A percentile compares a stretch with the other conserved stretches of the same genome.
phyloP scores from a whole-genome alignment of 2,888 invertebrate species.

The Zygaena filipendulae region DNA sequence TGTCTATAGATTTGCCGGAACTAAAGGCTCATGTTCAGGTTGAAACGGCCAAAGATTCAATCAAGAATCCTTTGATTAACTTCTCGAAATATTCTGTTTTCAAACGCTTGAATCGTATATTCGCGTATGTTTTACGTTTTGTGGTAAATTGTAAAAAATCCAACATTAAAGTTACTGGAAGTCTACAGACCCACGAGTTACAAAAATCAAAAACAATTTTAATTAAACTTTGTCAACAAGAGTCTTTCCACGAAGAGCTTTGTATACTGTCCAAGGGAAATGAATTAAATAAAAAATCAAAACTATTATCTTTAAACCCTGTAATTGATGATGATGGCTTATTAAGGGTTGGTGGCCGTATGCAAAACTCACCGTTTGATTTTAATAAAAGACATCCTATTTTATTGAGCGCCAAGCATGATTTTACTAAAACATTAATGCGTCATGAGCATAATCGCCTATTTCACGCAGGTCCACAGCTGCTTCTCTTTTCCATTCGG shows the following conservation, averaged over 20 bases:
- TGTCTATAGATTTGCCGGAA: conserved; percentile 3
- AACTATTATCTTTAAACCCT: no score
- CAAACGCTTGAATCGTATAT: conserved; percentile 5
- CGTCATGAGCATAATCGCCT: conserved; percentile 11
- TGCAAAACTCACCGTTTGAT: no score
- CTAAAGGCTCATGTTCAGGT: no score
- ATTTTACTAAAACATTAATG: conserved; percentile 10
- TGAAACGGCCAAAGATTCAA: background rate
- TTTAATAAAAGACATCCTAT: conserved; percentile 12
- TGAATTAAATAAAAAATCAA: no score
- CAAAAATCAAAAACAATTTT: conserved; percentile 7
- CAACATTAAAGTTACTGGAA: conserved; percentile 5
- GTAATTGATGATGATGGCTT: no score
- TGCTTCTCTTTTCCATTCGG: conserved; percentile 13
- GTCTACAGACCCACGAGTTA: conserved; percentile 9
- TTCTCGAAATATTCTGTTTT: conserved; percentile 8
- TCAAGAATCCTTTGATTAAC: conserved; percentile 6
- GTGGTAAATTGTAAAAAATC: conserved; percentile 12
- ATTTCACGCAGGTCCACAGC: conserved; percentile 15
- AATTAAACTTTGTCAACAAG: conserved; percentile 10
- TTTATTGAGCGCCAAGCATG: conserved; percentile 7
- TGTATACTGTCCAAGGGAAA: no score
- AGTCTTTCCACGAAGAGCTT: no score
- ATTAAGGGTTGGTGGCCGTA: no score
- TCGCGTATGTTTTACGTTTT: conserved; percentile 11